Evolutionary conservation across 2,888 invertebrate genomes (phyloP).

Genomic region (Abrostola tripartita): DNA sequence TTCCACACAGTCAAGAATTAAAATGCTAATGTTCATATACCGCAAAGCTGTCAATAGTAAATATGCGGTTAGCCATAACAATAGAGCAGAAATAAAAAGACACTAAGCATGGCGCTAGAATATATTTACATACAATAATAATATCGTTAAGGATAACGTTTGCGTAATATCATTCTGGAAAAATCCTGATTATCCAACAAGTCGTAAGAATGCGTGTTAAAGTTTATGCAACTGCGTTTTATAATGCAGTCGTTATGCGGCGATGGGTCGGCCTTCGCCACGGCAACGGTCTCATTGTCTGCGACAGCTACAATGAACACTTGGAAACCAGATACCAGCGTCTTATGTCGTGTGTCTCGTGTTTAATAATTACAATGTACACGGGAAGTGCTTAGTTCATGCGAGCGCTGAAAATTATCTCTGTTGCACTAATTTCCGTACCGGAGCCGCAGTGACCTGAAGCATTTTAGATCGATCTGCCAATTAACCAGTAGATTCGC

Average conservation of each 20-base stretch:
- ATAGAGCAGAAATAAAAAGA: conserved; percentile 31
- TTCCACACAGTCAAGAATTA: conserved; percentile 15
- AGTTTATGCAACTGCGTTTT: conserved; percentile 62
- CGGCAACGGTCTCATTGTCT: conserved; percentile 82
- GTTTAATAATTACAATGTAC: conserved; percentile 72
- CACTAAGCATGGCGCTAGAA: conserved; percentile 39
- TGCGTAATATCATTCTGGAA: conserved; percentile 29
- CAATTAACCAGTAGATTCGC: conserved; percentile 65
- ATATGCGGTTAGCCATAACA: conserved; percentile 50
- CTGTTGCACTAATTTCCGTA: conserved; percentile 30
- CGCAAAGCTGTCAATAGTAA: conserved; percentile 43
- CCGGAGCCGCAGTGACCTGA: conserved; percentile 18
- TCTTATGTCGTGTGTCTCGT: conserved; percentile 76
- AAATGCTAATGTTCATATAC: conserved; percentile 36
- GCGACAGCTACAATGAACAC: conserved; percentile 79
- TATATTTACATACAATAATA: conserved; percentile 35
- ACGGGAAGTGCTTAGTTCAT: conserved; percentile 65
- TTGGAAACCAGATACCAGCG: conserved; percentile 83
- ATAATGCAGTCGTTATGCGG: conserved; percentile 82
- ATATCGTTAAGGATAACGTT: conserved; percentile 35
- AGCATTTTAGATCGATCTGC: conserved; percentile 59
- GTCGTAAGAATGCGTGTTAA: conserved; percentile 64
- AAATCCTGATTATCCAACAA: conserved; percentile 49
- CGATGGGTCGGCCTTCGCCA: conserved; percentile 83
- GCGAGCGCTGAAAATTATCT: conserved; percentile 36